These are phyloP conservation scores for Podilymbus podiceps DNA, from an alignment of 2,113 vertebrate species.

Conservation along the genomic window DNA sequence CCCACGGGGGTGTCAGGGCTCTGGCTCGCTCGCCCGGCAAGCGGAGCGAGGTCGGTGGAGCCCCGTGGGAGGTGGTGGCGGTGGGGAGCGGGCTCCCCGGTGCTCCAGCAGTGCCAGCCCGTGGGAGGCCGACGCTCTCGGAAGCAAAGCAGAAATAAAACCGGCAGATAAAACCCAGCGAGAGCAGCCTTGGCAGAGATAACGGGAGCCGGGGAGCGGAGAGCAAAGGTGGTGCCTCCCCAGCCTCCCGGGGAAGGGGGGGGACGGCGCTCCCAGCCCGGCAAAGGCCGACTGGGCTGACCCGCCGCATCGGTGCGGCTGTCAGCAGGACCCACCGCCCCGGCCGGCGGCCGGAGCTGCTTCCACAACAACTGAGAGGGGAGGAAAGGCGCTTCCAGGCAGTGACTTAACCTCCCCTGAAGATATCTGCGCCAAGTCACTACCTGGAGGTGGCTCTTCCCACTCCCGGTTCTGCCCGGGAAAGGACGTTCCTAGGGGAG, in stretches of 20 bases:
- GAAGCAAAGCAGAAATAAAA: background rate
- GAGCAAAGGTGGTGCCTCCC: rapidly evolving
- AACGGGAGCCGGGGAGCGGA: rapidly evolving
- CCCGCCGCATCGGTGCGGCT: background rate
- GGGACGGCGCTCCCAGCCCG: background rate
- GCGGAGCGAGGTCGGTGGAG: background rate
- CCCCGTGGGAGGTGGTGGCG: rapidly evolving
- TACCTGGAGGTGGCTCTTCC: background rate
- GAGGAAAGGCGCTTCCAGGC: background rate
- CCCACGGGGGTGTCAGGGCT: background rate
- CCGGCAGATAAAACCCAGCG: rapidly evolving
- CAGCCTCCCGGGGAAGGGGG: no score
- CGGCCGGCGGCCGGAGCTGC: rapidly evolving
- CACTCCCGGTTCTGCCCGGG: rapidly evolving
- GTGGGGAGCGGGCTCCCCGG: background rate
- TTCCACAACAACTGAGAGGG: no score
- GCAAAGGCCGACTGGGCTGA: background rate
- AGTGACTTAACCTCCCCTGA: background rate
- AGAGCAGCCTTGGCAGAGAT: background rate
- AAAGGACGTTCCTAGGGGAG: background rate
- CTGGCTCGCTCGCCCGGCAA: background rate
- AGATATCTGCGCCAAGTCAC: background rate
- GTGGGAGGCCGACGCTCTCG: rapidly evolving
- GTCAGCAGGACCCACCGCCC: background rate
- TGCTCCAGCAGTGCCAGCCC: background rate